Evolutionary conservation across 2,888 invertebrate genomes (phyloP).

Genomic region (Alcis repandata): DNA sequence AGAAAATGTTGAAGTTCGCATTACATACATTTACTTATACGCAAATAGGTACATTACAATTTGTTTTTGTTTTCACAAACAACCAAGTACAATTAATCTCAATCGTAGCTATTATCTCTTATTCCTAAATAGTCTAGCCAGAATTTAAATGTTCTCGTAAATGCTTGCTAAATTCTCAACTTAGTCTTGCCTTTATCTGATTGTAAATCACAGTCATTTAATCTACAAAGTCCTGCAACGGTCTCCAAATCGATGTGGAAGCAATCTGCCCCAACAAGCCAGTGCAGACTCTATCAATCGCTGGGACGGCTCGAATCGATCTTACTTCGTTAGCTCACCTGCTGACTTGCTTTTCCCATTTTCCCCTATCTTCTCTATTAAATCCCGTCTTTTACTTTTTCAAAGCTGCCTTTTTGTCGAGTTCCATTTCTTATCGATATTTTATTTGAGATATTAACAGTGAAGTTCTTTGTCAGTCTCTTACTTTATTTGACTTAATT

Average conservation of each 20-base stretch:
- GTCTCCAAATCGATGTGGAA: conserved; percentile 8
- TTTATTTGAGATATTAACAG: not conserved
- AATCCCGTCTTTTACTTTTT: conserved; percentile 1
- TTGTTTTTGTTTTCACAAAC: no score
- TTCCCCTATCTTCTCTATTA: conserved; percentile 12
- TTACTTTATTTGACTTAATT: not conserved
- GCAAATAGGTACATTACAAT: no score
- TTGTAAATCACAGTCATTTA: conserved; percentile 54
- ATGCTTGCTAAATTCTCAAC: no score
- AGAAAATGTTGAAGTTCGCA: not conserved
- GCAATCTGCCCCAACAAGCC: conserved; percentile 49
- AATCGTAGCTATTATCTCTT: no score
- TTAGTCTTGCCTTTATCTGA: conserved; percentile 5
- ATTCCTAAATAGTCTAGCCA: no score
- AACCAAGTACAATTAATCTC: no score
- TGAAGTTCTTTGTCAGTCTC: not conserved
- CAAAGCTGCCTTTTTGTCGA: not conserved
- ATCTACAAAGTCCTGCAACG: conserved; percentile 48
- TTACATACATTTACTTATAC: no score
- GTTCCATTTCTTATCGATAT: not conserved
- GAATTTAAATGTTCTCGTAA: no score
- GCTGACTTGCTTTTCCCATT: conserved; percentile 37
- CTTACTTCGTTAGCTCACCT: conserved; percentile 50
- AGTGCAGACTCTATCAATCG: conserved; percentile 57
- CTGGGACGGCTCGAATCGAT: conserved; percentile 53